Evolutionary conservation across 2,113 vertebrate species (phyloP).

Genomic region (Machaerirhynchus nigripectus): DNA sequence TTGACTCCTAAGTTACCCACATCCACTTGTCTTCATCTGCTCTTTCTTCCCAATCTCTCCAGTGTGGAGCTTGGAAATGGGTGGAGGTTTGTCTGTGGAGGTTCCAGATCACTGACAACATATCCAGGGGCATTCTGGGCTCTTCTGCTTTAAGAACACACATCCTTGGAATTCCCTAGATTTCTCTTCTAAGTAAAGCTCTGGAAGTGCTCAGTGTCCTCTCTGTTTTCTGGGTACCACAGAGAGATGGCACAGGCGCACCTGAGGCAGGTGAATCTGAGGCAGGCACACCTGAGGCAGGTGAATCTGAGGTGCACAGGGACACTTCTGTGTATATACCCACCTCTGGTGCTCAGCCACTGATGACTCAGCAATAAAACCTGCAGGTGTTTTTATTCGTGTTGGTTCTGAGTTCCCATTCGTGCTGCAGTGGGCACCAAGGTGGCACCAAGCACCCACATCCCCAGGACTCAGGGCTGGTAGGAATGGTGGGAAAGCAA

Average conservation of each 20-base stretch:
- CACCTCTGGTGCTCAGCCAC: not conserved
- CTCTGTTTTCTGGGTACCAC: not conserved
- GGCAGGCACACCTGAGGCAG: not conserved
- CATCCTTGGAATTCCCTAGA: not conserved
- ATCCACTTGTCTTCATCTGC: not conserved
- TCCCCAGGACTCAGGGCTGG: not conserved
- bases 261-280: not conserved
- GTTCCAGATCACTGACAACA: not conserved
- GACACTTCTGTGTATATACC: not conserved
- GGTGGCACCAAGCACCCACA: rapidly evolving
- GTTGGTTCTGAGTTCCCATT: not conserved
- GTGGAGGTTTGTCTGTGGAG: not conserved
- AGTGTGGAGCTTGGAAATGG: not conserved
- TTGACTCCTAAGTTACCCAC: not conserved
- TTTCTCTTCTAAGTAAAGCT: not conserved
- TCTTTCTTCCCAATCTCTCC: not conserved
- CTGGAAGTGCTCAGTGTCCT: not conserved
- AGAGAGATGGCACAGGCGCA: not conserved
- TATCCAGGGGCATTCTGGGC: not conserved
- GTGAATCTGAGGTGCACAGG: not conserved
- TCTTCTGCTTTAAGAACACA: conserved; percentile 12
- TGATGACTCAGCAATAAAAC: not conserved
- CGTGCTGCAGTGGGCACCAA: rapidly evolving
- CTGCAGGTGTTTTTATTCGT: not conserved
- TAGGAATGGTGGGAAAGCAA: rapidly evolving